Conservation (phyloP, 1,140 invertebrate genomes). For the Drosophila littoralis region DNA sequence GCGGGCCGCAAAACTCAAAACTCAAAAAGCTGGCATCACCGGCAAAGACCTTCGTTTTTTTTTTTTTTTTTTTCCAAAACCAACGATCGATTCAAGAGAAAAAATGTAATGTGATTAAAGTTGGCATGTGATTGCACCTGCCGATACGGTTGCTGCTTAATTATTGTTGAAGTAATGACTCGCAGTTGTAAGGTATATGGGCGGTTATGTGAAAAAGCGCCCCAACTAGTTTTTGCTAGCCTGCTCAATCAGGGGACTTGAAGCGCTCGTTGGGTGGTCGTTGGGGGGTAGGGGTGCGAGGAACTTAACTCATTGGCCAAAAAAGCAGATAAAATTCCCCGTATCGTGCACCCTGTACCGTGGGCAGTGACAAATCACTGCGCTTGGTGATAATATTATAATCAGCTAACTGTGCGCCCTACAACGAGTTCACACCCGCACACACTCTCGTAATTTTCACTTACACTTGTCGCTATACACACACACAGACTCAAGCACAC, state of each 20-base stretch:
- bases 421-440: not conserved
- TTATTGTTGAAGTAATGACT: slow-evolving; percentile 23
- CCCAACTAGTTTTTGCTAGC: slow-evolving; percentile 15
- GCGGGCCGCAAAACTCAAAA: not conserved
- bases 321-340: slow-evolving; percentile 21
- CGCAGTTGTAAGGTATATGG: slow-evolving; percentile 2
- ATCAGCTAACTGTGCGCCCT: slow-evolving; percentile 13
- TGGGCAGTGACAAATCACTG: slow-evolving; percentile 15
- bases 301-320: not conserved
- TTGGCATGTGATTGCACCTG: slow-evolving; percentile 12
- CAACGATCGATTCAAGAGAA: not conserved
- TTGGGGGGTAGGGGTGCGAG: too few species aligned
- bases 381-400: slow-evolving; percentile 18
- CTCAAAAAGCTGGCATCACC: slow-evolving; percentile 10
- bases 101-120: slow-evolving; percentile 2
- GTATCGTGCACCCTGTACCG: slow-evolving; percentile 12
- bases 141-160: slow-evolving; percentile 3
- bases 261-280: too few species aligned
- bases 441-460: not conserved
- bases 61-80: not conserved
- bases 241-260: not conserved
- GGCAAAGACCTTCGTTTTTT: not conserved
- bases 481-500: slow-evolving; percentile 9
- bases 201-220: not conserved
- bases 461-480: slow-evolving; percentile 1